Base-by-base conservation (phyloP, 1,140 invertebrate genomes). In the Leucophenga varia region DNA sequence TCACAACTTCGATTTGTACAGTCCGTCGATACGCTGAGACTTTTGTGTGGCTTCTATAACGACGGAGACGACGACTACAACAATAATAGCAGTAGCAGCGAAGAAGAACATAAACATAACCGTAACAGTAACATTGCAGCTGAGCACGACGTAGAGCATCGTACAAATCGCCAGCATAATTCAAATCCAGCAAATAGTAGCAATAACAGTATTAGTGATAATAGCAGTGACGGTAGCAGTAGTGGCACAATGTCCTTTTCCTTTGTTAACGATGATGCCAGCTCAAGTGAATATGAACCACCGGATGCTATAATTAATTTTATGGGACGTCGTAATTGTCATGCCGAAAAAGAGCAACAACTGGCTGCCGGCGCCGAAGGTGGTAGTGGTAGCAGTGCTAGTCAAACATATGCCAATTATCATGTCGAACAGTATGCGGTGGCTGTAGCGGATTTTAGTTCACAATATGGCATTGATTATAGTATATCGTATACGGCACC, bases 401-500 rank as follows among this genome's bases (percentile, higher is more conserved):
- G 22, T 43, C 16, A n/a, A n/a, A n/a, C n/a, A 10, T 49, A 42
- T 35, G 42, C 43, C 13, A 42, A 43, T 16, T 72, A 70, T 44
- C 59, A 49, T 16, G 17, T 86, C 4, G 82, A 86, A 54, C 86
- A 89, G 54, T 89, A 80, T 74, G 87, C 83, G 0, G 72, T 81
- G 18, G 77, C 80, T 63, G 88, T 94, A 18, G 75, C 84, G 37
- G 87, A 90, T 68, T 94, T 91, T 65, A 92, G 89, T 74, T 93
- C 91, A 3, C 90, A 93, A 74, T 95, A 95, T 78, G 91, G 91
- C 38, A 90, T 85, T 77, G 86, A 87, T 75, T 85, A 83, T 49
- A 91, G 89, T 76, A 87, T 93, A 68, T 93, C 89, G 0, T 95
- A 95, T 64, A 89, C 89, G 7, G 91, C 90, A 8, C 82, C 85